Conservation (phyloP, 2,113 vertebrate genomes). For the Passerina amoena region DNA sequence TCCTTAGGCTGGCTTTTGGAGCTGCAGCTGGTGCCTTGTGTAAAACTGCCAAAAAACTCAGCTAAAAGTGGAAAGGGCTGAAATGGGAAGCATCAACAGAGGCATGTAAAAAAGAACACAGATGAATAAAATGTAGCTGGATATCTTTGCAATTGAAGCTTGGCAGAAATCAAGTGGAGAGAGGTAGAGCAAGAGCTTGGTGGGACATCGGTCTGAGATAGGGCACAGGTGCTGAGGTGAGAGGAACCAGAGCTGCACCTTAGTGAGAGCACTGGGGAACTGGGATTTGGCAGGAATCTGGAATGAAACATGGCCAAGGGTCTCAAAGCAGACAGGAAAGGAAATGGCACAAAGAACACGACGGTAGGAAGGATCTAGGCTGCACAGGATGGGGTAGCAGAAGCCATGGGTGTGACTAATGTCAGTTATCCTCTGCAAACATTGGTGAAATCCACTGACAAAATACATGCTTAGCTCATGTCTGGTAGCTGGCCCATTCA, state of each 20-base stretch:
- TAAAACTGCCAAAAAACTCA: not conserved
- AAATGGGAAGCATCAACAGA: not conserved
- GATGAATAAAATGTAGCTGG: not conserved
- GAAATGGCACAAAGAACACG: not conserved
- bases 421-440: not conserved
- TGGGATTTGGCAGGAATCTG: not conserved
- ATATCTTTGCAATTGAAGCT: not conserved
- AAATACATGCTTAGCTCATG: not conserved
- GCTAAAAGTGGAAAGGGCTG: not conserved
- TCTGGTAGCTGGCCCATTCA: not conserved
- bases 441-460: not conserved
- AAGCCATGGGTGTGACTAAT: not conserved
- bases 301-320: not conserved
- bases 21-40: not conserved
- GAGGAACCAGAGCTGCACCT: accelerated
- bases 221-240: not conserved
- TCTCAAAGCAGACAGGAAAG: not conserved
- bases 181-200: not conserved
- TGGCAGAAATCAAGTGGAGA: not conserved
- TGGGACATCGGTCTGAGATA: not conserved
- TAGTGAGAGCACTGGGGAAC: not conserved
- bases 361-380: not conserved
- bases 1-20: not conserved
- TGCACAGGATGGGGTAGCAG: not conserved
- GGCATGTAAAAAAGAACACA: not conserved